phyloP scores from a whole-genome alignment of 2,113 vertebrate genomes.

The Rhinoderma darwinii region DNA sequence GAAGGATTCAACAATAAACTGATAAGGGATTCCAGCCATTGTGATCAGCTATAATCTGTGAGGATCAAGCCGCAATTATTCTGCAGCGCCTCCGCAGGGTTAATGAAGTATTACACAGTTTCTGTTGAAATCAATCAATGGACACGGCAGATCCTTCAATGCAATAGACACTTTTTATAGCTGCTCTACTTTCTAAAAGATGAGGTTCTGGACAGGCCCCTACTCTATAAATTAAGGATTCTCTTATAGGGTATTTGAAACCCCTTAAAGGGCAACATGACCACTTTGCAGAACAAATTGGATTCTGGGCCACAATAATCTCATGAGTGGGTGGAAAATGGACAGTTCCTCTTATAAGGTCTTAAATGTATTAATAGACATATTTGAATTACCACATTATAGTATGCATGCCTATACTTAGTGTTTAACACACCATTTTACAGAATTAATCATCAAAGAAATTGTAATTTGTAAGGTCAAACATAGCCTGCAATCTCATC shows the following conservation, averaged over 20 bases:
- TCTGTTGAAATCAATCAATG: background rate
- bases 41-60: too few relatives aligned
- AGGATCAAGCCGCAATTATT: too few relatives aligned
- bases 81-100: background rate
- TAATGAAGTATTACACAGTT: background rate
- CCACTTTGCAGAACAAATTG: background rate
- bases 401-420: background rate
- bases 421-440: background rate
- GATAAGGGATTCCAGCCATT: too few relatives aligned
- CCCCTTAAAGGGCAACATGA: background rate
- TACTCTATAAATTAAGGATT: background rate
- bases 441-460: constrained; percentile 33
- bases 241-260: background rate
- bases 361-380: background rate
- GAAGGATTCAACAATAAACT: too few relatives aligned
- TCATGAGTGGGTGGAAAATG: background rate
- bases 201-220: background rate
- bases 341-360: background rate
- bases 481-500: constrained; percentile 27
- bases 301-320: too few relatives aligned
- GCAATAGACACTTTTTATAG: background rate
- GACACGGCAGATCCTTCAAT: background rate
- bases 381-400: background rate
- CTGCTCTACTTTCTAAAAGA: too few relatives aligned
- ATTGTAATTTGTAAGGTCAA: constrained; percentile 44